Evolutionary conservation across 2,113 vertebrate genomes (phyloP).

Genomic region (Noctilio leporinus): DNA sequence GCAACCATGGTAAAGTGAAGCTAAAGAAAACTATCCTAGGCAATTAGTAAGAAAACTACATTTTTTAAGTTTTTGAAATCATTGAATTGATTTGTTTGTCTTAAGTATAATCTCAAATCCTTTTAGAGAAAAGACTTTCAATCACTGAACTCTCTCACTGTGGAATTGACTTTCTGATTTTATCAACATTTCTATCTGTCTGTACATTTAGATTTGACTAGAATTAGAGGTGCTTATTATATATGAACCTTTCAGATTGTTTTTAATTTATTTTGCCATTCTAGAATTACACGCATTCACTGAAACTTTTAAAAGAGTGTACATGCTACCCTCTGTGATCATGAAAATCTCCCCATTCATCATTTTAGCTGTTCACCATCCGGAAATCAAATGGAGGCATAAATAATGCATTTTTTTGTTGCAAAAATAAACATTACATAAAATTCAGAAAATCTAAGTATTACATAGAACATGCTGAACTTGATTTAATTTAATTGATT

Average conservation of each 20-base stretch:
- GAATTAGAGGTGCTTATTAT: neutral
- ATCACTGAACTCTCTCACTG: neutral
- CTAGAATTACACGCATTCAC: neutral
- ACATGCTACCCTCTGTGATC: neutral
- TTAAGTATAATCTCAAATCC: neutral
- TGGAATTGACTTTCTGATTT: neutral
- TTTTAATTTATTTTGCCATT: neutral
- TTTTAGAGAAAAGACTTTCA: neutral
- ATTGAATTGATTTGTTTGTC: neutral
- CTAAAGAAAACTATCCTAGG: neutral
- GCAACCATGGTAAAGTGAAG: neutral
- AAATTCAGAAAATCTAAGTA: slow-evolving; percentile 2
- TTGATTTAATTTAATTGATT: slow-evolving; percentile 63
- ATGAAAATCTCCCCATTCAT: neutral
- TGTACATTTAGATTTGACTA: neutral
- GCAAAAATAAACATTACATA: neutral
- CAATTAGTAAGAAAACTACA: neutral
- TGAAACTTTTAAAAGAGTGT: neutral
- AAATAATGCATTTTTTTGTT: slow-evolving; percentile 15
- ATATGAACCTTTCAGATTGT: neutral
- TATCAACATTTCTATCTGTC: neutral
- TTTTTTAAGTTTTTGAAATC: neutral
- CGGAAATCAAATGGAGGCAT: neutral
- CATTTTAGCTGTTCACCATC: neutral
- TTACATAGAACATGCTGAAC: slow-evolving; percentile 8